Conservation (phyloP, 2,113 vertebrate species). For the Otus sunia region DNA sequence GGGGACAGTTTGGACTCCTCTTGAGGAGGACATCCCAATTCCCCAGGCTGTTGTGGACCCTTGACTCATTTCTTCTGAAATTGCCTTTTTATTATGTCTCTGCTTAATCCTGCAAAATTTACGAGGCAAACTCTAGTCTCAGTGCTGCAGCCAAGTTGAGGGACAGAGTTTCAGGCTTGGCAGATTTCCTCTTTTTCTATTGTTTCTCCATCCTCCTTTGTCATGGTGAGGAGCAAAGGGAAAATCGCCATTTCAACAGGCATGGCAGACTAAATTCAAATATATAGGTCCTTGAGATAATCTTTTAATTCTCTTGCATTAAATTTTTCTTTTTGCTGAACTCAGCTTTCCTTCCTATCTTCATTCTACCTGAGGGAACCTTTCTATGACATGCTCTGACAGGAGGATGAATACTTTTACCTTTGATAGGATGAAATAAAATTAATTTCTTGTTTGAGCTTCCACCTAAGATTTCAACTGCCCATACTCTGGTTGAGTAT, state of each 20-base stretch:
- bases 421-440: neutral
- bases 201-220: conserved; percentile 16
- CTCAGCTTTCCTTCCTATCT: neutral
- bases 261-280: neutral
- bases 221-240: neutral
- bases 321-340: neutral
- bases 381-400: neutral
- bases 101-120: neutral
- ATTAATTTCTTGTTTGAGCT: neutral
- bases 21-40: neutral
- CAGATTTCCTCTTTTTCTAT: neutral
- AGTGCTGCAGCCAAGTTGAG: conserved; percentile 7
- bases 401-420: neutral
- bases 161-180: neutral
- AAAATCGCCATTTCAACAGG: neutral
- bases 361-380: neutral
- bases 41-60: neutral
- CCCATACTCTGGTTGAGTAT: neutral
- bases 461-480: neutral
- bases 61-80: neutral
- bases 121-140: neutral
- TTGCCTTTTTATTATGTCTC: neutral
- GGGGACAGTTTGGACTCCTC: neutral
- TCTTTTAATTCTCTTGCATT: neutral
- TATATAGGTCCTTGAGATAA: neutral